A percentile compares a stretch with the other conserved stretches of the same genome.
Conservation (phyloP, 2,113 vertebrate species). For the Arenaria interpres region DNA sequence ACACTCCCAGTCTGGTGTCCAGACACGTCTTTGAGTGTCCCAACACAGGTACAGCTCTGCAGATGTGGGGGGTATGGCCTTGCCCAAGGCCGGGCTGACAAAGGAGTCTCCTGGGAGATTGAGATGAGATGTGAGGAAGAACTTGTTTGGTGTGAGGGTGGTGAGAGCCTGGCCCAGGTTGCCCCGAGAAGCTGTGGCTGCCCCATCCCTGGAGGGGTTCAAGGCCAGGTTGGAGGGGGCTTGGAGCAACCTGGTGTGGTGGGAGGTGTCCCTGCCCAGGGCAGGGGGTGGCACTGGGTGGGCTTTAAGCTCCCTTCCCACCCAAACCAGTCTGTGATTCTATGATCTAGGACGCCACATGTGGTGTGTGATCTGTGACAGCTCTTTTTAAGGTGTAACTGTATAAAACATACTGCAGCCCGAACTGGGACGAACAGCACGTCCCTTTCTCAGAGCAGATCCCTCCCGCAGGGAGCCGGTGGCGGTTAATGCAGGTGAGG, state of each 20-base stretch:
- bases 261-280: no score
- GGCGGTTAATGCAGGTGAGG: neutral
- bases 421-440: neutral
- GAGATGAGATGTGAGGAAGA: no score
- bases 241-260: no score
- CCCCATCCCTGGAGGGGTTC: no score
- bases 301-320: no score
- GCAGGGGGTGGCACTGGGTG: no score
- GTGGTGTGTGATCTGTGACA: neutral
- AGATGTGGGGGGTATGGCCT: neutral
- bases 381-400: neutral
- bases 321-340: no score
- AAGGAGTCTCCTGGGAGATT: neutral
- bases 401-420: rapidly evolving
- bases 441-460: neutral
- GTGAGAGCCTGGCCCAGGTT: no score
- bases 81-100: rapidly evolving
- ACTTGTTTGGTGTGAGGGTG: no score
- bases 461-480: neutral
- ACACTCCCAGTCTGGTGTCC: neutral
- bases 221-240: no score
- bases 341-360: neutral
- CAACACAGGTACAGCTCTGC: neutral
- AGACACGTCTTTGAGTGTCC: rapidly evolving
- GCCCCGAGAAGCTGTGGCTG: no score